Percentiles rank a stretch among this genome's conserved stretches.
Conservation (phyloP, 2,797 vertebrate genomes). For the Somateria mollissima region DNA sequence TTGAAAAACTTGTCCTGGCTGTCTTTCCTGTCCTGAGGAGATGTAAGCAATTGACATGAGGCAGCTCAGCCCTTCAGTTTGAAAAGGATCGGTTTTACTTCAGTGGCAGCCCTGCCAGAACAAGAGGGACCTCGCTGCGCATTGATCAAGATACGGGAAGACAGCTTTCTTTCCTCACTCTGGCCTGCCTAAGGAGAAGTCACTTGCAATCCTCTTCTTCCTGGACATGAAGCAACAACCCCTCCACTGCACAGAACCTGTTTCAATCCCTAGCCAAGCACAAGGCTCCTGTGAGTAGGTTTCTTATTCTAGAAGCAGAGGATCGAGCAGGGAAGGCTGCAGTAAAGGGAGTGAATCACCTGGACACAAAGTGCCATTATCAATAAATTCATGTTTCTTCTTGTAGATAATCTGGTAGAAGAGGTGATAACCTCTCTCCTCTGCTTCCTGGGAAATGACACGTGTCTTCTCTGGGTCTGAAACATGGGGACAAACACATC, state of each 20-base stretch:
- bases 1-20: conserved; percentile 8
- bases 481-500: neutral
- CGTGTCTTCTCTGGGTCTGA: conserved; percentile 79
- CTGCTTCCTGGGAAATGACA: conserved; percentile 79
- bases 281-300: neutral
- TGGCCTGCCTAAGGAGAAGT: conserved; percentile 53
- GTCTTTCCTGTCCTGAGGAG: neutral
- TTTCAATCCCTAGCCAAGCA: neutral
- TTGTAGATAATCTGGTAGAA: conserved; percentile 83
- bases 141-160: conserved; percentile 22
- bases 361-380: conserved; percentile 35
- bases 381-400: conserved; percentile 75
- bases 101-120: conserved; percentile 36
- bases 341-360: neutral
- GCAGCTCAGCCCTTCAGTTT: neutral
- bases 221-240: neutral
- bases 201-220: conserved; percentile 35
- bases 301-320: conserved; percentile 9
- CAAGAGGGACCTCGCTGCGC: neutral
- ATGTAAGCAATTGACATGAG: neutral
- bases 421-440: conserved; percentile 77
- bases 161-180: conserved; percentile 32
- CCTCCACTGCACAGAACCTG: neutral
- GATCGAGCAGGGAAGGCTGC: neutral
- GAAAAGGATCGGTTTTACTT: conserved; percentile 35